phyloP scores from a whole-genome alignment of 2,797 vertebrate species.

The Galago senegalensis region DNA sequence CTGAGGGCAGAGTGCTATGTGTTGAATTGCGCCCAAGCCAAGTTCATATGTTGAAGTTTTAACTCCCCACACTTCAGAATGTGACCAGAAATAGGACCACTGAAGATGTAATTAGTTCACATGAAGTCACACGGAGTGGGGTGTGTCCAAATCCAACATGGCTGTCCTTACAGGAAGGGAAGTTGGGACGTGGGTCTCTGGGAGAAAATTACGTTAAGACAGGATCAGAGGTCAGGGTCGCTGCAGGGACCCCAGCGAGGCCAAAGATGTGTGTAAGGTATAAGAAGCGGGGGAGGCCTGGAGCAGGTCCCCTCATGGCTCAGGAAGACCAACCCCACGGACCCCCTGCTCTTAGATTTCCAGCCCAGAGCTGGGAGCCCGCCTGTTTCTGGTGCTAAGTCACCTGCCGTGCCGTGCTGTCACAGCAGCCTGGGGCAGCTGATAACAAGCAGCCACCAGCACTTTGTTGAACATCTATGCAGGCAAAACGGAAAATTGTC shows the following conservation, averaged over 20 bases:
- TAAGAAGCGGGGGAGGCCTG: too few species aligned
- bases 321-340: fast-evolving
- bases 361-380: background rate
- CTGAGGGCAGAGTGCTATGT: fast-evolving
- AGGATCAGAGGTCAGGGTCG: background rate
- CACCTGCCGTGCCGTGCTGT: fast-evolving
- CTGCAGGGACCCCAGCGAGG: background rate
- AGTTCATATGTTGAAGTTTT: background rate
- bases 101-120: background rate
- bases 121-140: too few species aligned
- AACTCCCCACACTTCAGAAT: background rate
- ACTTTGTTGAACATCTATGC: too few species aligned
- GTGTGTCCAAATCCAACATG: fast-evolving
- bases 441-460: fast-evolving
- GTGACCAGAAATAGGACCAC: background rate
- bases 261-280: too few species aligned
- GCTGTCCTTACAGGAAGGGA: background rate
- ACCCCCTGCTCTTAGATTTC: background rate
- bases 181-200: background rate
- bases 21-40: background rate
- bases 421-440: background rate
- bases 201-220: fast-evolving
- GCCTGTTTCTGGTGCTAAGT: fast-evolving
- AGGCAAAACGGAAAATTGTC: background rate
- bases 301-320: too few species aligned